Evolutionary conservation across 2,113 vertebrate genomes (phyloP), one percentile per base, ranked within the genome.

Genomic region (Austrofundulus limnaeus): DNA sequence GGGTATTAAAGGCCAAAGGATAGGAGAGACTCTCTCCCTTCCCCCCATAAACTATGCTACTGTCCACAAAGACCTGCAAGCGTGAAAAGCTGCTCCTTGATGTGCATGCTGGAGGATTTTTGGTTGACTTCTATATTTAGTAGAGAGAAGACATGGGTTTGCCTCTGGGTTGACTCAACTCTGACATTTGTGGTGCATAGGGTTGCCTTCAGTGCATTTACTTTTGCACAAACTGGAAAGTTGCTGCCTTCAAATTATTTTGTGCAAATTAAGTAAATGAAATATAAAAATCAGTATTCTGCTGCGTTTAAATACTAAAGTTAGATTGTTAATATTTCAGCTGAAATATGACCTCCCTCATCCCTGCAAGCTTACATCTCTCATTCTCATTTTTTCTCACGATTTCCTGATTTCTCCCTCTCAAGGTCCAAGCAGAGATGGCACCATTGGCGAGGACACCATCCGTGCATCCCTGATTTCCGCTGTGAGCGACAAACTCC

Each of bases 381-480:
- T 8, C 8, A 9, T 34, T 9, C 25, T 28, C 7, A 28, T 49
- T 2, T 8, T 61, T 43, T 71, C 7, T 46, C 28, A 6, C 61
- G 19, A 5, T 31, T 42, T 25, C 19, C 42, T 14, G 14, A 39
- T 41, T 0, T 57, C 11, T 59, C 20, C 25, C 28, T 20, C 14
- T 31, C 2, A 13, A 99, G 97, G 96, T 34, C 95, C 94, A 31
- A 95, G 89, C 61, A 92, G 95, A 66, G 97, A 99, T 20, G 96
- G 95, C 56, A 98, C 97, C 62, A 99, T 99, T 48, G 96, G 96
- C 0, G 97, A 99, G 81, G 97, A 99, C 82, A 98, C 96, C 48
- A 99, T 99, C 75, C 93, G 97, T 1, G 97, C 96, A 0, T 99
- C 97, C 42, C 94, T 99, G 34, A 97, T 98, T 71, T 99, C 97